Evolutionary conservation across 2,888 invertebrate species (phyloP), one percentile per base, ranked within the genome.

Genomic region (Pandemis corylana): DNA sequence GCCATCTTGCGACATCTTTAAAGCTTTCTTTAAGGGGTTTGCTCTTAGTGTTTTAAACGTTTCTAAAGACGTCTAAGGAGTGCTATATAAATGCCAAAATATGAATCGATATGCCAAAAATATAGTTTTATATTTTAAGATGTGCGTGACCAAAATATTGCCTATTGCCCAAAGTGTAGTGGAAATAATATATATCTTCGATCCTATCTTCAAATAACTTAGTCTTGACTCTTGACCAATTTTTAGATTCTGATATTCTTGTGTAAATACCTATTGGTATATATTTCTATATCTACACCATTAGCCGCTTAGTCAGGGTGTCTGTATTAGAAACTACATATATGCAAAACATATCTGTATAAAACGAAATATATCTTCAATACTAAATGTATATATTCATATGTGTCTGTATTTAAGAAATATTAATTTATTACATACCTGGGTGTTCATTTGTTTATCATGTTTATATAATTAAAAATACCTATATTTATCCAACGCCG

Each of bases 281-380:
- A 67, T 78, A 70, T 73, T 73, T 73, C 71, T 65, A 75, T 72
- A 77, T 77, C 71, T 73, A 72, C 72, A 76, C 65, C 78, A 73
- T 72, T 80, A 83, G 81, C 85, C 84, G 78, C 83, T 78, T 84
- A 84, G 82, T 83, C 89, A 90, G 88, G 88, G 88, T 89, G 84
- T 85, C 80, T 78, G 77, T 77, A 78, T 72, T 80, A 78, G 77
- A 59, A 68, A 72, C 64, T 75, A 46, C 46, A 12, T 46, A 66
- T 72, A 72, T 68, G 77, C 71, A 65, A 72, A 76, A 79, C 78
- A 80, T 78, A 81, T 78, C 79, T 77, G 78, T 71, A 72, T 20
- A 42, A 74, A 69, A 65, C 64, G 64, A 62, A 68, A 13, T 72
- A 70, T 53, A 68, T 68, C n/a, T 77, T 41, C 80, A 76, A 76